Base-by-base conservation (phyloP, 2,888 invertebrate genomes). In the Calameuta filiformis region DNA sequence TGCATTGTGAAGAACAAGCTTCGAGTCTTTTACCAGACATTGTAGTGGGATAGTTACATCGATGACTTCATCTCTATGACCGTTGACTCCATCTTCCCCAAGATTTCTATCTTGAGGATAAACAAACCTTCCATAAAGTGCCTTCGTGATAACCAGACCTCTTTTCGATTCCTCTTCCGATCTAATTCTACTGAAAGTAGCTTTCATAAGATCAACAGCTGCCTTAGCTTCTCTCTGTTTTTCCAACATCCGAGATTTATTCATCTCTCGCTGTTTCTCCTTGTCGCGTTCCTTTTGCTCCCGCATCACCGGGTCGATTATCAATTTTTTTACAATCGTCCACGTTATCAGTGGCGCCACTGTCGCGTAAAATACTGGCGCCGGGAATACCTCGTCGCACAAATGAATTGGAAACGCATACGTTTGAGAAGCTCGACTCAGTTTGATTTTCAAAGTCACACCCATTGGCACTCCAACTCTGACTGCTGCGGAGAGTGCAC, bases 21-120 rank as follows among this genome's bases (percentile, higher is more conserved):
- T 95, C n/a, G 98, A 97, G 90, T 98, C 97, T 89, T 96, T 97
- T 77, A 98, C 97, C 85, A 98, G 94, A 89, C 98, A 98, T 92
- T 99, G 99, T 35, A 99, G 89, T 0, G 98, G 98, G 86, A 98
- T 94, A n/a, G 97, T 98, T 30, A 99, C 99, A 91, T 99, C 98
- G 80, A 98, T 95, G 4, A 95, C 93, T 86, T 96, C 95, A 73
- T 93, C 91, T 74, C 88, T 89, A 6, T 85, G 87, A 2, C 86
- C 87, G 31, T 79, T 80, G 2, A 81, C 85, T 75, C 84, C 82
- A 40, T 88, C 88, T 15, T 91, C 91, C 81, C 80, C 37, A 68
- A 75, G 71, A 23, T 73, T 68, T 35, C 83, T 77, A 71, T 87
- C 89, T 40, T 89, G 85, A 0, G 90, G 90, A 83, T 90, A 91